Percentiles rank a stretch among this genome's conserved stretches.
These are phyloP conservation scores for Trissoscelio sp. DNA, from an alignment of 2,888 invertebrate genomes.

Conservation along the genomic window DNA sequence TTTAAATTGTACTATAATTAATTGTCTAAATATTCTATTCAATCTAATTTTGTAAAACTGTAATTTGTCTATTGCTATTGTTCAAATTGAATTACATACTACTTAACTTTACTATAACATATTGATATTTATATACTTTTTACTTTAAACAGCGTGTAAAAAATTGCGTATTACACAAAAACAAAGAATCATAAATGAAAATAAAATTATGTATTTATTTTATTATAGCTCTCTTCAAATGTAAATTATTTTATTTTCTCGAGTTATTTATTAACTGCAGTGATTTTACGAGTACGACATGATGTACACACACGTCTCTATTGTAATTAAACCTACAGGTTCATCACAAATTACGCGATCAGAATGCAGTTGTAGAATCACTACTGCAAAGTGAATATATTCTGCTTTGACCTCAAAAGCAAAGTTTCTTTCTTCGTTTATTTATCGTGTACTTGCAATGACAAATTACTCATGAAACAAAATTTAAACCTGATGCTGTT, in stretches of 20 bases:
- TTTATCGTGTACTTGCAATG: background rate
- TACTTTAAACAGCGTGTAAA: no score
- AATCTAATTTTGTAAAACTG: no score
- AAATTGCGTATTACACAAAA: no score
- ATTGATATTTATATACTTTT: no score
- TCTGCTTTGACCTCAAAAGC: background rate
- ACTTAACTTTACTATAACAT: no score
- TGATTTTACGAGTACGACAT: background rate
- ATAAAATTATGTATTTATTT: no score
- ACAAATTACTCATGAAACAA: background rate
- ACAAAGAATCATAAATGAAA: no score
- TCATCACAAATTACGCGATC: background rate
- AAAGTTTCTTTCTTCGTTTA: background rate
- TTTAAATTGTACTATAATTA: no score
- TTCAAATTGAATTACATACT: no score
- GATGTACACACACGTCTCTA: background rate
- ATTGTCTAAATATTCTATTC: no score
- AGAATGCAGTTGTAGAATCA: background rate
- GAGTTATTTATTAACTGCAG: constrained; percentile 20
- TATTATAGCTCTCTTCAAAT: background rate
- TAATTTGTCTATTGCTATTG: no score
- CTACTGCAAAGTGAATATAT: background rate
- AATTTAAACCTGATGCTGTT: background rate
- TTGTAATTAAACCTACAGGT: background rate
- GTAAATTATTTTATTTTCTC: constrained; percentile 8